phyloP scores from a whole-genome alignment of 2,797 vertebrate genomes.

The Valencia hispanica region DNA sequence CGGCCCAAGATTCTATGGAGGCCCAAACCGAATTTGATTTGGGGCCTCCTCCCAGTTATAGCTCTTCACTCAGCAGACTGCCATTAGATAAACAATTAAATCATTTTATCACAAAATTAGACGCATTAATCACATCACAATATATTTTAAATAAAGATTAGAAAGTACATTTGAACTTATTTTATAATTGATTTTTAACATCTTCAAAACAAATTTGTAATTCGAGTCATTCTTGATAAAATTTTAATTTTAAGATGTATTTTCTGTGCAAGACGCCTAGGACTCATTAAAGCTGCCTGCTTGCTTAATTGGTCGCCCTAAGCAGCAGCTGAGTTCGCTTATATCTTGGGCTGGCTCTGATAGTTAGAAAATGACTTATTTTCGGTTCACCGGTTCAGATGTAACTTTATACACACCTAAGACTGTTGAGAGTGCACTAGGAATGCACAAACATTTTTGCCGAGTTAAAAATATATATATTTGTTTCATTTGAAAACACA shows the following conservation, averaged over 20 bases:
- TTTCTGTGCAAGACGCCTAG: too few species aligned
- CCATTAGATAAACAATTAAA: neutral
- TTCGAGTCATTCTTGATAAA: too few species aligned
- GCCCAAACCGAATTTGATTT: neutral
- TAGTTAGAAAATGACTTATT: neutral
- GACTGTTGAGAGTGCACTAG: neutral
- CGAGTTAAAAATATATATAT: too few species aligned
- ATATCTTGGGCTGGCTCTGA: too few species aligned
- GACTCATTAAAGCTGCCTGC: too few species aligned
- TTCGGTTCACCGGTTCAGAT: neutral
- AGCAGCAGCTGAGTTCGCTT: too few species aligned
- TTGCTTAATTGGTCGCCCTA: too few species aligned
- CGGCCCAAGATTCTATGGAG: too few species aligned
- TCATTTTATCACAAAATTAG: neutral
- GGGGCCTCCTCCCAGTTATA: neutral
- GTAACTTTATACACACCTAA: neutral
- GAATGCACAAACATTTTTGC: neutral
- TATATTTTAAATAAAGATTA: too few species aligned
- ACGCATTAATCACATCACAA: neutral
- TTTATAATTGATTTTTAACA: neutral
- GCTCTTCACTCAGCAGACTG: neutral
- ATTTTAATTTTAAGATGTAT: too few species aligned
- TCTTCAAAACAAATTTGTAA: neutral
- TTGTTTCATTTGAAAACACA: neutral
- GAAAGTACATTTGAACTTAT: too few species aligned